Conservation (phyloP, 1,140 invertebrate genomes). For the Zophobas atratus region DNA sequence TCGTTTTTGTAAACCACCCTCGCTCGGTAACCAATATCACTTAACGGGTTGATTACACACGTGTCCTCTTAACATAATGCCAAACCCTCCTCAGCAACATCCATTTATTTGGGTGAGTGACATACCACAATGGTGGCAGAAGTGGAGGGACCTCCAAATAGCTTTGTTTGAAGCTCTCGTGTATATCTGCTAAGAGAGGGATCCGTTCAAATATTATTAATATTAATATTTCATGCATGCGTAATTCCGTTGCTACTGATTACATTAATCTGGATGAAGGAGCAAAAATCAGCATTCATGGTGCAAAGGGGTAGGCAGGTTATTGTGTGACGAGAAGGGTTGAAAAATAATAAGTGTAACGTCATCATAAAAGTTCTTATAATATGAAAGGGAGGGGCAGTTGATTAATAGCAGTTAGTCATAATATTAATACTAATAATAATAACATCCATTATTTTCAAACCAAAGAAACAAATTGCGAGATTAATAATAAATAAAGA, state of each 20-base stretch:
- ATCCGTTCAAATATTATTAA: conserved; percentile 36
- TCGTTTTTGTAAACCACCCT: conserved; percentile 13
- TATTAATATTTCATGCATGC: conserved; percentile 38
- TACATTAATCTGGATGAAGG: conserved; percentile 10
- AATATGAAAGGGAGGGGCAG: too few relatives aligned
- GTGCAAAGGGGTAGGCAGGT: too few relatives aligned
- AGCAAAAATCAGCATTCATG: not conserved
- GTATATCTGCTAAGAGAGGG: conserved; percentile 20
- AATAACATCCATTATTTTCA: too few relatives aligned
- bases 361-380: too few relatives aligned
- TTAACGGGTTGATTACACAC: conserved; percentile 53
- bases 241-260: not conserved
- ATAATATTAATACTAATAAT: too few relatives aligned
- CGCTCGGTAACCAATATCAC: conserved; percentile 41
- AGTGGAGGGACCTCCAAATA: conserved; percentile 17
- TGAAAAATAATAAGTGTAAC: too few relatives aligned
- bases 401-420: too few relatives aligned
- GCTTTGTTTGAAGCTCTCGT: conserved; percentile 30
- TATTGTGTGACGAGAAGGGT: too few relatives aligned
- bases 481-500: too few relatives aligned
- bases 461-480: too few relatives aligned
- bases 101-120: conserved; percentile 48
- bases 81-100: conserved; percentile 38
- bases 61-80: conserved; percentile 53
- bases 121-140: conserved; percentile 45